These are phyloP conservation scores for Drosophila aldrichi DNA, from an alignment of 2,888 invertebrate genomes.

Conservation along the genomic window DNA sequence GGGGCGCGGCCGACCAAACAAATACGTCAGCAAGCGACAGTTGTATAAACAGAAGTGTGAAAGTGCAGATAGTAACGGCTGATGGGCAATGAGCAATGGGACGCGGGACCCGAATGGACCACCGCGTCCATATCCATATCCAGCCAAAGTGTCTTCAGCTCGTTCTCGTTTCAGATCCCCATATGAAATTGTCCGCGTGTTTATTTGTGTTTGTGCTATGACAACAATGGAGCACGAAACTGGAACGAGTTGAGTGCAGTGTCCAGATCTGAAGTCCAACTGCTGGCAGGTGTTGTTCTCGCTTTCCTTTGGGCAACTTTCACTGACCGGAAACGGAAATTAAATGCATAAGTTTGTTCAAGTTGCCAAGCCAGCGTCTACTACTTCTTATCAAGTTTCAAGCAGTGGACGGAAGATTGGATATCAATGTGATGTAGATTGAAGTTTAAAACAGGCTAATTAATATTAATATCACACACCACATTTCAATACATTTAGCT, in stretches of 20 bases:
- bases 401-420: constrained; percentile 15
- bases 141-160: constrained; percentile 20
- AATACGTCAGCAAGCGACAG: constrained; percentile 69
- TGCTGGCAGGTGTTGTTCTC: constrained; percentile 60
- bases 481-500: neutral
- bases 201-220: constrained; percentile 74
- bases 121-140: constrained; percentile 29
- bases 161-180: constrained; percentile 12
- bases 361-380: constrained; percentile 31
- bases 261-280: constrained; percentile 23
- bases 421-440: constrained; percentile 11
- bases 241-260: constrained; percentile 37
- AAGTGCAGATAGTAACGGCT: constrained; percentile 75
- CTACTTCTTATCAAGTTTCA: constrained; percentile 54
- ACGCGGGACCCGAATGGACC: constrained; percentile 25
- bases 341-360: constrained; percentile 78
- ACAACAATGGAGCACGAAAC: constrained; percentile 50
- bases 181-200: constrained; percentile 60
- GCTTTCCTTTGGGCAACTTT: constrained; percentile 71
- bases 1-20: constrained; percentile 51
- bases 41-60: constrained; percentile 82
- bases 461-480: neutral
- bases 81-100: constrained; percentile 43
- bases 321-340: constrained; percentile 81
- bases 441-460: neutral